Conservation (phyloP, 2,113 vertebrate species). For the Nycticorax nycticorax region DNA sequence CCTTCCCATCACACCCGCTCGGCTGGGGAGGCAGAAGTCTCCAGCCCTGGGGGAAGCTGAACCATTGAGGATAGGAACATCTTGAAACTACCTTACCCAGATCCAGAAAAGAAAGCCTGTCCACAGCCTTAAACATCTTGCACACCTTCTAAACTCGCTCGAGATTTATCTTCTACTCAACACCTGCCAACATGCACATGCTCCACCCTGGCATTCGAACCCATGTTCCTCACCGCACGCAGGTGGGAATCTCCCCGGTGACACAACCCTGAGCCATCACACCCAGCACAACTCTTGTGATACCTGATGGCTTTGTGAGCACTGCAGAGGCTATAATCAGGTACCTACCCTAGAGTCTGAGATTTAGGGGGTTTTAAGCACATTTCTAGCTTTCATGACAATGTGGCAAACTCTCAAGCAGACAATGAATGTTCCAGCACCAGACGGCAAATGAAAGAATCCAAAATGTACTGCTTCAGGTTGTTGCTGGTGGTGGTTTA, state of each 20-base stretch:
- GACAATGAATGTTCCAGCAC: not conserved
- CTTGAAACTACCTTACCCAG: not conserved
- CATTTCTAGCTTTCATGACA: not conserved
- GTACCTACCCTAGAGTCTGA: not conserved
- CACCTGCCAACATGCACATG: not conserved
- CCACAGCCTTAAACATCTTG: not conserved
- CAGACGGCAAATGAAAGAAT: not conserved
- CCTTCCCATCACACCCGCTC: not conserved
- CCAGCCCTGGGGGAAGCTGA: not conserved
- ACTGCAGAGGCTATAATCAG: not conserved
- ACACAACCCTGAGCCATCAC: not conserved
- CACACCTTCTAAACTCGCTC: not conserved
- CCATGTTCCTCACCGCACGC: not conserved
- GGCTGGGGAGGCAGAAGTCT: not conserved
- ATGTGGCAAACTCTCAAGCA: not conserved
- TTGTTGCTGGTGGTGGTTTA: not conserved
- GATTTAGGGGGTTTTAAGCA: not conserved
- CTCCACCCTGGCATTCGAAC: not conserved
- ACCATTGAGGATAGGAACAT: not conserved
- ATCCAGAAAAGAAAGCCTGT: not conserved
- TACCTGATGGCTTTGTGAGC: not conserved
- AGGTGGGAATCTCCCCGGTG: not conserved
- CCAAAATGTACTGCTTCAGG: not conserved
- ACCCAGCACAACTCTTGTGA: not conserved
- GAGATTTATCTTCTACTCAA: not conserved